Conservation (phyloP, 2,797 vertebrate species). For the Antrozous pallidus region DNA sequence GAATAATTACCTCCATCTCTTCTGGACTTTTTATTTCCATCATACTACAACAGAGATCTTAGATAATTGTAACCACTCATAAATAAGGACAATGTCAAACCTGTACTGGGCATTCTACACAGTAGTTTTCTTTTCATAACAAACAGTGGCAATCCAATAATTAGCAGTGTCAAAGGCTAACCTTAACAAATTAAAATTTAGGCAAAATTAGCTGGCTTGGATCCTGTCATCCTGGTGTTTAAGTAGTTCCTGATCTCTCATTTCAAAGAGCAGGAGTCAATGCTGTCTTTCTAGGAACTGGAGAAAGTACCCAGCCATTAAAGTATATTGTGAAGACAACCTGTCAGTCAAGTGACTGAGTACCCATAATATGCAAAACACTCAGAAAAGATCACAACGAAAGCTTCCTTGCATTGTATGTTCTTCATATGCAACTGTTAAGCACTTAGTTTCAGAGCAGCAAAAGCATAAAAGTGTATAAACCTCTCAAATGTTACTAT, state of each 20-base stretch:
- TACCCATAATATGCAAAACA: constrained; percentile 21
- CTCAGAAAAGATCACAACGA: constrained; percentile 13
- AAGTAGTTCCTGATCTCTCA: neutral
- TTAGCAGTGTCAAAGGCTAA: neutral
- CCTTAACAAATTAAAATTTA: constrained; percentile 22
- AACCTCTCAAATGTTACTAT: neutral
- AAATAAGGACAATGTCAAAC: neutral
- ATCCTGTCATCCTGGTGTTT: neutral
- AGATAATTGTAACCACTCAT: neutral
- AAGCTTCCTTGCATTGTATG: neutral
- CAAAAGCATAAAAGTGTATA: neutral
- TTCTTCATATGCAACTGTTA: neutral
- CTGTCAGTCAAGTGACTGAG: neutral
- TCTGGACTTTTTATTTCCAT: neutral
- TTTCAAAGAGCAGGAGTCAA: neutral
- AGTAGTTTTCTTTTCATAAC: neutral
- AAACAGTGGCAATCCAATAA: neutral
- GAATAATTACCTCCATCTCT: neutral
- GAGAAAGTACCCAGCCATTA: neutral
- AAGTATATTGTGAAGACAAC: neutral
- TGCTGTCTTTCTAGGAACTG: neutral
- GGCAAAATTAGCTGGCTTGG: neutral
- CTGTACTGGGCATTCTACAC: neutral
- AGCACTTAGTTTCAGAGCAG: neutral
- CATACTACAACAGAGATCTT: neutral